Base-by-base conservation (phyloP, 1,140 invertebrate genomes). In the Eriosoma lanigerum region DNA sequence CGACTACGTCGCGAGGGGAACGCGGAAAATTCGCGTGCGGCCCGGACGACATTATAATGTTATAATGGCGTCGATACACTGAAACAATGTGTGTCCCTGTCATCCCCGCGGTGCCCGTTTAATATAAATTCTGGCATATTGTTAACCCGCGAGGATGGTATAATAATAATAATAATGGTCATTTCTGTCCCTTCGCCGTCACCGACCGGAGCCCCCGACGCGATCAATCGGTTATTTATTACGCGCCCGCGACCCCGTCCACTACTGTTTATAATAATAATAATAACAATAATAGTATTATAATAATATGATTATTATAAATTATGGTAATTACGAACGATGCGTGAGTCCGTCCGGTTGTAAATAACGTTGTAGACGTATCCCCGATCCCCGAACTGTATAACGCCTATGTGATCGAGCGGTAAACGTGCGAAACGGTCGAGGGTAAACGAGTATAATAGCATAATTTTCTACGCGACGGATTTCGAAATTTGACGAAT, bases 121-220 rank as follows among this genome's bases (percentile, higher is more conserved):
- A 56, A 76, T 76, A 76, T 76, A 76, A 76, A 76, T 76, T 76
- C 19, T 76, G 73, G 73, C 73, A 76, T 76, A 76, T 76, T 76
- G 73, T 76, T 76, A 76, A 76, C 73, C 73, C 73, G 66, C 66
- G 38, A 76, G 29, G 73, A 76, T 76, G 52, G 32, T 38, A 72
- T 29, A 9, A 68, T 68, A 68, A 38, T 68, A 68, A 68, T 46
- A 48, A 38, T 26, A 68, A 38, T 38, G 48, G 21, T 17, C 38
- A 38, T 46, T 44, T 32, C n/a, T 24, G 21, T 10, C 24, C 44
- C 8, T 56, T 10, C 38, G 12, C 26, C 13, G 32, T 52, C 29
- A 21, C 72, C 50, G n/a, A 17, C 5, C 13, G 15, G 3, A n/a
- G n/a, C n/a, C 44, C 32, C 54, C 48, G 38, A 76, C 29, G n/a